phyloP scores from a whole-genome alignment of 2,113 vertebrate species.

The Elanoides forficatus region DNA sequence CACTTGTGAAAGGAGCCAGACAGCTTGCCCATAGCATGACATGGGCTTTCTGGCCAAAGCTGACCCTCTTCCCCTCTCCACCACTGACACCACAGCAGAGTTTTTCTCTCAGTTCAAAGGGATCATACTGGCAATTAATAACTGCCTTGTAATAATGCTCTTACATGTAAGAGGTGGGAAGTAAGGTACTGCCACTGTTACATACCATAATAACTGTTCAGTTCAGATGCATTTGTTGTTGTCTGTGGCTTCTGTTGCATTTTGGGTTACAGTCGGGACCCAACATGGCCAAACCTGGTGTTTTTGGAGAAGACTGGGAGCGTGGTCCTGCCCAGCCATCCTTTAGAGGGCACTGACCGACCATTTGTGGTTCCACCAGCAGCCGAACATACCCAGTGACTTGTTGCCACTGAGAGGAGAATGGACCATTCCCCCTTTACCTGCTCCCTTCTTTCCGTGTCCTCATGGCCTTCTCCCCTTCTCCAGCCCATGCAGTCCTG shows the following conservation, averaged over 20 bases:
- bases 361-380: neutral
- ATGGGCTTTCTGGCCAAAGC: neutral
- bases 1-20: neutral
- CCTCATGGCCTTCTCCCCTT: neutral
- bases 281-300: neutral
- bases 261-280: neutral
- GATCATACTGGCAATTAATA: neutral
- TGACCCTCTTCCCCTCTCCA: neutral
- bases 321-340: fast-evolving
- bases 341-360: constrained; percentile 49
- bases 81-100: neutral
- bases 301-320: neutral
- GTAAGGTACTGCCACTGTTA: neutral
- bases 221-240: neutral
- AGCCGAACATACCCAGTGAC: neutral
- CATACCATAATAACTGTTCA: neutral
- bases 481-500: neutral
- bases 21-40: neutral
- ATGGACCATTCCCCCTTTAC: neutral
- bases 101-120: neutral
- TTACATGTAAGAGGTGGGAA: neutral
- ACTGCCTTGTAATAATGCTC: neutral
- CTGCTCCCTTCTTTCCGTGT: neutral
- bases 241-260: neutral
- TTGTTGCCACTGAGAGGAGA: neutral